These are phyloP conservation scores for Gasteruption jaculator DNA, from an alignment of 2,888 invertebrate species.

Conservation along the genomic window DNA sequence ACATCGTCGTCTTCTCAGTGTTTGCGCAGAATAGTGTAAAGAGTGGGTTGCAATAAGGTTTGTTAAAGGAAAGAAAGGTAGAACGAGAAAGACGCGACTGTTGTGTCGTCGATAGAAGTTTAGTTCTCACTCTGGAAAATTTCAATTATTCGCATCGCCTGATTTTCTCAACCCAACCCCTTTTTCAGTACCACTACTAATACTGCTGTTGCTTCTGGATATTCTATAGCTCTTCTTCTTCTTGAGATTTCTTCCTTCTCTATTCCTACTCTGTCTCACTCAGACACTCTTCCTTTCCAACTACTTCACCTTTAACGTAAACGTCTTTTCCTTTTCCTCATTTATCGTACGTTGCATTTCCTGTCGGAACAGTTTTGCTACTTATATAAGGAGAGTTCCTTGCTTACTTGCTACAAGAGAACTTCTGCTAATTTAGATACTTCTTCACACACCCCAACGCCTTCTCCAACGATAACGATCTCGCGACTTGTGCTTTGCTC, in stretches of 20 bases:
- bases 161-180: conserved; percentile 27
- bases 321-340: conserved; percentile 10
- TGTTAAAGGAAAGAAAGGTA: neutral
- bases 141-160: conserved; percentile 46
- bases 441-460: conserved; percentile 11
- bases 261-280: conserved; percentile 12
- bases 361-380: conserved; percentile 13
- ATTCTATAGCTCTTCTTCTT: conserved; percentile 15
- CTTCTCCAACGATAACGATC: too few relatives aligned
- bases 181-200: neutral
- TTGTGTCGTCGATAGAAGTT: too few relatives aligned
- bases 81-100: neutral
- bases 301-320: too few relatives aligned
- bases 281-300: conserved; percentile 7
- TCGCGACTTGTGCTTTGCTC: too few relatives aligned
- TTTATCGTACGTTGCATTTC: conserved; percentile 11
- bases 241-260: neutral
- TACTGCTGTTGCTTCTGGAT: conserved; percentile 7
- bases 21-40: too few relatives aligned
- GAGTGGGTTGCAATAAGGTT: too few relatives aligned
- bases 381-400: too few relatives aligned
- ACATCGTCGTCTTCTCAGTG: too few relatives aligned
- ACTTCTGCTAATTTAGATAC: conserved; percentile 40
- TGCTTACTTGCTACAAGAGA: conserved; percentile 4
- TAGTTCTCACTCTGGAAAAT: conserved; percentile 41